These are phyloP conservation scores for Drosophila mojavensis DNA, from an alignment of 1,140 invertebrate species.

Conservation along the genomic window DNA sequence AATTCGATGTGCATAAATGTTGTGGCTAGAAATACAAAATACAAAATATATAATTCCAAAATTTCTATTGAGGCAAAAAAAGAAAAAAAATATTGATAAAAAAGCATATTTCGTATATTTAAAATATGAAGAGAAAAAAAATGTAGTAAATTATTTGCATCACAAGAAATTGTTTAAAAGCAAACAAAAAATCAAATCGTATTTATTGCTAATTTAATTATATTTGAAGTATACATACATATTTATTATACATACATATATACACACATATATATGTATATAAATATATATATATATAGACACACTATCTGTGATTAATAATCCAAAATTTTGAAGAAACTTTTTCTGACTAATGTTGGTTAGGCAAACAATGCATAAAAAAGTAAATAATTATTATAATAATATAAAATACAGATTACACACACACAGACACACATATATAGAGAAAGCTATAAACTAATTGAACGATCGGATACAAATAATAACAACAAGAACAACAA, in stretches of 20 bases:
- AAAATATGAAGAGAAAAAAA: constrained; percentile 19
- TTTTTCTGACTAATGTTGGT: constrained; percentile 82
- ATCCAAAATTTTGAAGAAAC: constrained; percentile 84
- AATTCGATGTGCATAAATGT: constrained; percentile 77
- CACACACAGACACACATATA: constrained; percentile 29
- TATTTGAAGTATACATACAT: constrained; percentile 83
- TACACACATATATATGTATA: constrained; percentile 83
- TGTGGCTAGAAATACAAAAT: constrained; percentile 71
- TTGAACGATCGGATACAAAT: constrained; percentile 71
- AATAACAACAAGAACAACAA: constrained; percentile 54
- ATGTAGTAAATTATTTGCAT: constrained; percentile 57
- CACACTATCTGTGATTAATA: constrained; percentile 85
- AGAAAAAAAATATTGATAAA: constrained; percentile 31
- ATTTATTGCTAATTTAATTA: constrained; percentile 83
- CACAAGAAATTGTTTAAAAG: constrained; percentile 60
- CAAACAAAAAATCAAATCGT: constrained; percentile 42
- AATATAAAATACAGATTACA: constrained; percentile 48
- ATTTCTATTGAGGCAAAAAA: constrained; percentile 46
- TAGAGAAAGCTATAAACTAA: constrained; percentile 50
- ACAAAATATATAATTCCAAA: constrained; percentile 39
- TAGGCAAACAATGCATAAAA: constrained; percentile 58
- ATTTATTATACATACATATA: constrained; percentile 81
- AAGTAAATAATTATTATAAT: constrained; percentile 29
- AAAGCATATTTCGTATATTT: constrained; percentile 47
- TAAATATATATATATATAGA: constrained; percentile 76